Evolutionary conservation across 2,797 vertebrate genomes (phyloP).

Genomic region (Triplophysa yarkandensis): DNA sequence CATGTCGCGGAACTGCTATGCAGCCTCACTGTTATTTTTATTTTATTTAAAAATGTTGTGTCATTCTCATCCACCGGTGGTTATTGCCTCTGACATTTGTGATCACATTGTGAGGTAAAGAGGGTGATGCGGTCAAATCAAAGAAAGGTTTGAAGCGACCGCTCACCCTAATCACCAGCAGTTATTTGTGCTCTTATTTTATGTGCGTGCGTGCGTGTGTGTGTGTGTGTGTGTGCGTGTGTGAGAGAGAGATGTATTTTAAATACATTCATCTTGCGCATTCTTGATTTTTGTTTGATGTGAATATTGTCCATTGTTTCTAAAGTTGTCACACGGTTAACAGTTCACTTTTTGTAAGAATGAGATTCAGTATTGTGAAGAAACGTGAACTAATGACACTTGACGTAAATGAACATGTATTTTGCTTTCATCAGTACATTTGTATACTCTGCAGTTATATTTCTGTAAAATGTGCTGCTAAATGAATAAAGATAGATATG

Average conservation of each 20-base stretch:
- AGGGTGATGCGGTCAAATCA: conserved; percentile 64
- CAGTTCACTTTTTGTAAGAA: conserved; percentile 64
- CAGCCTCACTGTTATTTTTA: conserved; percentile 61
- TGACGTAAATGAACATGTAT: conserved; percentile 72
- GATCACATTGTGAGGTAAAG: conserved; percentile 66
- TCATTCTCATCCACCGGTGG: conserved; percentile 46
- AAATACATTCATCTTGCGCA: conserved; percentile 37
- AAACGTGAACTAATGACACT: conserved; percentile 71
- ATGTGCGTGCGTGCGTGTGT: conserved; percentile 16
- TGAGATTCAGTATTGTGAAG: conserved; percentile 65
- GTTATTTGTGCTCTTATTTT: conserved; percentile 31
- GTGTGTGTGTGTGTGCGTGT: conserved; percentile 26
- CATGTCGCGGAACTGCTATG: conserved; percentile 63
- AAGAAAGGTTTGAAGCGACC: conserved; percentile 18
- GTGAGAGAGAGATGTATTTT: conserved; percentile 1
- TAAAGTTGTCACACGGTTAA: conserved; percentile 56
- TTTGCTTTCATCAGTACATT: conserved; percentile 82
- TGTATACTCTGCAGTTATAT: conserved; percentile 82
- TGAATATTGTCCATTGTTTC: conserved; percentile 46
- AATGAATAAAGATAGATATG: conserved; percentile 62
- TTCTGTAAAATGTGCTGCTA: conserved; percentile 73
- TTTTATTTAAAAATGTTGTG: conserved; percentile 40
- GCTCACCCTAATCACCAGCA: conserved; percentile 46
- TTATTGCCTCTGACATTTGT: conserved; percentile 74
- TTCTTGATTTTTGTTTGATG: conserved; percentile 47